Evolutionary conservation across 2,113 vertebrate genomes (phyloP).

Genomic region (Collichthys lucidus): DNA sequence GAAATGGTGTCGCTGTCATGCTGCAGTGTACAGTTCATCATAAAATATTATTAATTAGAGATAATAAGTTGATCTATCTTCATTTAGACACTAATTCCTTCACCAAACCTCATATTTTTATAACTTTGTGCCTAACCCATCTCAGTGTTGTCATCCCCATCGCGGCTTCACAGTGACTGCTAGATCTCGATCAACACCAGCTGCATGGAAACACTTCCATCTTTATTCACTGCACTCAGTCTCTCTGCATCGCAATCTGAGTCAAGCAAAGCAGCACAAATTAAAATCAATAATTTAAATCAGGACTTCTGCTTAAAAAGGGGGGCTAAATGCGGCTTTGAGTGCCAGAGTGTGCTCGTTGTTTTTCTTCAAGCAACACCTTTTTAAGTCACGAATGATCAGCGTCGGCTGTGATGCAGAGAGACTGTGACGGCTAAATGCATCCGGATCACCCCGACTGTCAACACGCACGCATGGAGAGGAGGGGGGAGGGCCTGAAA

Average conservation of each 20-base stretch:
- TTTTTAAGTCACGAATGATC: constrained; percentile 10
- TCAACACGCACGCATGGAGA: constrained; percentile 78
- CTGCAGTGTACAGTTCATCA: neutral
- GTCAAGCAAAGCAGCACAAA: constrained; percentile 44
- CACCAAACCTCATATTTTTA: constrained; percentile 28
- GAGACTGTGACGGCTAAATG: constrained; percentile 43
- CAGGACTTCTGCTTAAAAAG: neutral
- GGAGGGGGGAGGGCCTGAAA: constrained; percentile 91
- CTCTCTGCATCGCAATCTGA: constrained; percentile 71
- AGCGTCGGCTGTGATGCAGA: constrained; percentile 54
- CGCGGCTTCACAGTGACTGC: constrained; percentile 22
- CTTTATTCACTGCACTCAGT: constrained; percentile 47
- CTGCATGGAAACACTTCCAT: constrained; percentile 64
- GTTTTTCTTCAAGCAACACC: neutral
- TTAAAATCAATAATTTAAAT: constrained; percentile 45
- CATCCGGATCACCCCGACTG: constrained; percentile 38
- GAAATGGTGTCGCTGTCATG: neutral
- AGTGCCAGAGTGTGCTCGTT: neutral
- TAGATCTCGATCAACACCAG: constrained; percentile 21
- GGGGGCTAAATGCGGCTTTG: constrained; percentile 6
- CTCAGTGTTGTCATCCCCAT: constrained; percentile 50
- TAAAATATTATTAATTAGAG: constrained; percentile 4
- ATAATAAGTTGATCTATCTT: constrained; percentile 12
- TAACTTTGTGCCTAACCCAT: constrained; percentile 75
- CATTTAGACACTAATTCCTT: constrained; percentile 50